Conservation (phyloP, 2,113 vertebrate genomes). For the Camarhynchus parvulus region DNA sequence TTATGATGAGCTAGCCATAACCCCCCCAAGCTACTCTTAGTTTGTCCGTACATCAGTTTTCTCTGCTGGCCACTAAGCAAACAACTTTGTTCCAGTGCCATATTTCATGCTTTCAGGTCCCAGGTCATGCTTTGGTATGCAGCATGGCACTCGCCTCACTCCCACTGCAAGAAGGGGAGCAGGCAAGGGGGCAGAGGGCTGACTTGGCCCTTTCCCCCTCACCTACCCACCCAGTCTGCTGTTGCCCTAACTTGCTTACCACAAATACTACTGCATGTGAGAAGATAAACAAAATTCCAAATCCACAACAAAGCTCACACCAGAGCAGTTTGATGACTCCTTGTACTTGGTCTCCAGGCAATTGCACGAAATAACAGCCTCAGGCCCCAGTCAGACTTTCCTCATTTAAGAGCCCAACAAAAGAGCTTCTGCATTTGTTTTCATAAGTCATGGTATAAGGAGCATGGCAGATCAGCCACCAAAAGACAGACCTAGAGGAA, state of each 20-base stretch:
- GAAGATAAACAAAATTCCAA: background rate
- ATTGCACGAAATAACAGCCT: background rate
- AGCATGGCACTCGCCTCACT: background rate
- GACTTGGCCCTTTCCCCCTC: background rate
- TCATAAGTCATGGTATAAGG: rapidly evolving
- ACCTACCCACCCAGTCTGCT: background rate
- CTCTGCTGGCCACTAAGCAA: background rate
- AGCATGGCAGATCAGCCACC: background rate
- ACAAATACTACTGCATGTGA: background rate
- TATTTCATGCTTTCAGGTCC: background rate
- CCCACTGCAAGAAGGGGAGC: rapidly evolving
- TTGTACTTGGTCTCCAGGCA: background rate
- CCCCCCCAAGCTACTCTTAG: background rate
- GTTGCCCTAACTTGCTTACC: background rate
- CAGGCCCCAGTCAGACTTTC: rapidly evolving
- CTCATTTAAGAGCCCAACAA: rapidly evolving
- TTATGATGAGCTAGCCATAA: background rate
- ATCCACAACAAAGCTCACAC: background rate
- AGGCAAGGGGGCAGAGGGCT: background rate
- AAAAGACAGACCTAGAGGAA: background rate
- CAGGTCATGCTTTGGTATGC: background rate
- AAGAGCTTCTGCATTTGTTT: background rate
- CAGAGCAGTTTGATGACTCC: background rate
- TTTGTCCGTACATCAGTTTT: background rate
- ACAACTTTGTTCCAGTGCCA: background rate